Conservation (phyloP, 2,797 vertebrate genomes). For the Poecile montanus region DNA sequence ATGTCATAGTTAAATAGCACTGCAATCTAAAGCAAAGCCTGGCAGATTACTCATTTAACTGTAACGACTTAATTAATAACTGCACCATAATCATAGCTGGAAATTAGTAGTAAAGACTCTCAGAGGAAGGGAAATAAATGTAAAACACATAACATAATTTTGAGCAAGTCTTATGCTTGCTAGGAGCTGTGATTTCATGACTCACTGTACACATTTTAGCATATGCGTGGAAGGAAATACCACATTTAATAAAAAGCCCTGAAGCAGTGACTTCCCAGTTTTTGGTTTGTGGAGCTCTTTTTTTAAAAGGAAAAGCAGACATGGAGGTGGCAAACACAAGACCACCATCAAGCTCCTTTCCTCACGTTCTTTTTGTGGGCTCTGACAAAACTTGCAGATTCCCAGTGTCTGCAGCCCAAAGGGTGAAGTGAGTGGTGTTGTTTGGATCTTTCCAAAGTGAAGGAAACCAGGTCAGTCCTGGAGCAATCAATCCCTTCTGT, state of each 20-base stretch:
- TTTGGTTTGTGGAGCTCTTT: not conserved
- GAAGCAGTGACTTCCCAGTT: not conserved
- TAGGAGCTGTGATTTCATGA: not conserved
- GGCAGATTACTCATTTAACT: slow-evolving; percentile 8
- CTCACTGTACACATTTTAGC: not conserved
- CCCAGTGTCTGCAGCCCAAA: not conserved
- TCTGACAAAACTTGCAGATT: not conserved
- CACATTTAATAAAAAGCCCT: not conserved
- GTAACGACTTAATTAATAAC: slow-evolving; percentile 15
- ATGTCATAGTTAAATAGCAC: not conserved
- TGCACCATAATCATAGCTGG: not conserved
- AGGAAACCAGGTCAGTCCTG: not conserved
- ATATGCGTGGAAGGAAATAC: not conserved
- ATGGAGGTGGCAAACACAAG: not conserved
- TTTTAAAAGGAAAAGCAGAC: not conserved
- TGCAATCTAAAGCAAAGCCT: not conserved
- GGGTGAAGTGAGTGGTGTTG: accelerated
- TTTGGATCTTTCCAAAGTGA: not conserved
- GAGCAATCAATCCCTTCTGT: not conserved
- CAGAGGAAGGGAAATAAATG: not conserved
- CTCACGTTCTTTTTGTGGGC: not conserved
- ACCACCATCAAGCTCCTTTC: not conserved
- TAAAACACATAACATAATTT: not conserved
- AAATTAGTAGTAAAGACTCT: slow-evolving; percentile 14
- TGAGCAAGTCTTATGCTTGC: not conserved